Evolutionary conservation across 2,888 invertebrate genomes (phyloP).

Genomic region (Eilema depressum): DNA sequence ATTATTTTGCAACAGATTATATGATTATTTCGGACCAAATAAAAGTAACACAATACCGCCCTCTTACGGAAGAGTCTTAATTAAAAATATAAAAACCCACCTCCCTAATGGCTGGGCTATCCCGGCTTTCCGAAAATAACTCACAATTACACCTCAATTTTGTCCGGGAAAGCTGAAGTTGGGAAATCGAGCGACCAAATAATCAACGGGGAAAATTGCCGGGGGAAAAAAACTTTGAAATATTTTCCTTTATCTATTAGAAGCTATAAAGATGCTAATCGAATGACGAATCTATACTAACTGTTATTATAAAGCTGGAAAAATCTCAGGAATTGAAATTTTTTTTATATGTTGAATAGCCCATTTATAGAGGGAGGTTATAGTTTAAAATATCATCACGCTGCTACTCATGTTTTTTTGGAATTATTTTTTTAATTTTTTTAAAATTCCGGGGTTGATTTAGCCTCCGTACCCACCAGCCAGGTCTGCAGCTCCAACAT

Average conservation of each 20-base stretch:
- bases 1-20: neutral
- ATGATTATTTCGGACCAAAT: neutral
- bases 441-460: no score
- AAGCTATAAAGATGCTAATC: slow-evolving; percentile 9
- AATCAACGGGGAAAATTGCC: slow-evolving; percentile 24
- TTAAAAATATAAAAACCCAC: neutral
- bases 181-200: slow-evolving; percentile 27
- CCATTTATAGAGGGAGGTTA: no score
- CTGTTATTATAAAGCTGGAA: no score
- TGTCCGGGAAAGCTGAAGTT: slow-evolving; percentile 7
- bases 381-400: no score
- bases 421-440: no score
- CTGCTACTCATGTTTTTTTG: no score
- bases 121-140: slow-evolving; percentile 14
- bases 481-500: no score
- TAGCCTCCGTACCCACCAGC: no score
- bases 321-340: no score
- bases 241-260: slow-evolving; percentile 15
- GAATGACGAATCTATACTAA: no score
- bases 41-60: neutral
- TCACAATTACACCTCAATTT: slow-evolving; percentile 7
- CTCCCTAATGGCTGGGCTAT: slow-evolving; percentile 9
- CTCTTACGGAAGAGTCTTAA: neutral
- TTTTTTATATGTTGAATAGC: no score
- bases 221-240: slow-evolving; percentile 7